Evolutionary conservation across 1,140 invertebrate genomes (phyloP).

Genomic region (Drosophila ercepeae): DNA sequence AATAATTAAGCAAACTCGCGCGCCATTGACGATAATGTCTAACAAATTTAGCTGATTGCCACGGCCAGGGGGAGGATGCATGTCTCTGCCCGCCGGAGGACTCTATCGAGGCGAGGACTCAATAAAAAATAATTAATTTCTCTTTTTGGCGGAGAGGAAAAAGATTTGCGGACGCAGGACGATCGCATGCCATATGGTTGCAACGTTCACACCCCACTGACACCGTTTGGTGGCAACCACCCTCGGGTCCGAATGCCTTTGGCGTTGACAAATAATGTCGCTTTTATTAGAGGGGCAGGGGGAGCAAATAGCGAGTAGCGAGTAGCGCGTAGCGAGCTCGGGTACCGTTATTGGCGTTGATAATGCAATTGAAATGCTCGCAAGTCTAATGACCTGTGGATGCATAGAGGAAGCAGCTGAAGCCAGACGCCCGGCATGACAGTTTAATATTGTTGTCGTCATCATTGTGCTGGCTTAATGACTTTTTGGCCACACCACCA

Average conservation of each 20-base stretch:
- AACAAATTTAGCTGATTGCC: constrained; percentile 73
- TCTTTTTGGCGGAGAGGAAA: constrained; percentile 63
- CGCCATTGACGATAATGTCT: constrained; percentile 65
- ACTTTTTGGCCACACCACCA: constrained; percentile 50
- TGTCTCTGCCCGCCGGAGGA: not conserved
- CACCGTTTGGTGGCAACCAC: constrained; percentile 33
- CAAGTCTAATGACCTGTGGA: constrained; percentile 75
- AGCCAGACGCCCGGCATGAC: constrained; percentile 45
- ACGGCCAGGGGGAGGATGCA: not conserved
- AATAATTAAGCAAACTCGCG: constrained; percentile 72
- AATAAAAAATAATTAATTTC: constrained; percentile 81
- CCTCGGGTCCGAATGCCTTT: constrained; percentile 39
- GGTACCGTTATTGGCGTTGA: constrained; percentile 75
- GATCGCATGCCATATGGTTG: constrained; percentile 56
- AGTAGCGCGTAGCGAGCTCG: constrained; percentile 7
- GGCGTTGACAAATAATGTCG: constrained; percentile 82
- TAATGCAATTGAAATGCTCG: constrained; percentile 75
- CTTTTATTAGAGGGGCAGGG: constrained; percentile 60
- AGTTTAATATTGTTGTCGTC: constrained; percentile 65
- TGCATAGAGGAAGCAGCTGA: constrained; percentile 7
- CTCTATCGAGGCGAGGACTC: constrained; percentile 42
- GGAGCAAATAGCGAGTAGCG: not conserved
- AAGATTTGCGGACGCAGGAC: constrained; percentile 18
- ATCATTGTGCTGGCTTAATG: constrained; percentile 62
- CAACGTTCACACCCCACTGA: constrained; percentile 63